Percentiles rank a stretch among this genome's conserved stretches.
These are phyloP conservation scores for Astyanax mexicanus DNA, from an alignment of 2,797 vertebrate genomes.

Conservation along the genomic window DNA sequence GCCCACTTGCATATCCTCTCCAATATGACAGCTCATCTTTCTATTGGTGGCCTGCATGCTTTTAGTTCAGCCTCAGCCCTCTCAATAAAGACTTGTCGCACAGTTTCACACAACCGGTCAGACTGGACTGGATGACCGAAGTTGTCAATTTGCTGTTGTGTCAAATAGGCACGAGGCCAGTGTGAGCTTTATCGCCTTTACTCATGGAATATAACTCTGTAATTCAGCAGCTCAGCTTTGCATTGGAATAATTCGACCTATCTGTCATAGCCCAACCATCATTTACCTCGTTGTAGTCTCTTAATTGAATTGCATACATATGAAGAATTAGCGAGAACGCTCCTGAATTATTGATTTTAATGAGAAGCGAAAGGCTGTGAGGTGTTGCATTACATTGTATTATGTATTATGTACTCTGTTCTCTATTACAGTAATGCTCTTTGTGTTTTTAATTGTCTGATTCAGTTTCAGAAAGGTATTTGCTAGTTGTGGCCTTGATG, in stretches of 20 bases:
- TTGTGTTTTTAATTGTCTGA: not conserved
- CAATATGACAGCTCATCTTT: not conserved
- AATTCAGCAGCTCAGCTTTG: slow-evolving; percentile 3
- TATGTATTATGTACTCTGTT: not conserved
- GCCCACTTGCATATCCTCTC: not conserved
- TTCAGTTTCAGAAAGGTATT: not conserved
- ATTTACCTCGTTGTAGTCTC: slow-evolving; percentile 1
- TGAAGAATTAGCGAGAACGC: slow-evolving; percentile 22
- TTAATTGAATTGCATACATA: slow-evolving; percentile 10
- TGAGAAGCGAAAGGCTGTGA: slow-evolving; percentile 5
- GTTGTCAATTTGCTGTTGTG: not conserved
- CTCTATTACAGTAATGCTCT: not conserved
- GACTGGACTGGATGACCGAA: slow-evolving; percentile 1
- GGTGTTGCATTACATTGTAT: slow-evolving; percentile 31
- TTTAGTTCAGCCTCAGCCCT: not conserved
- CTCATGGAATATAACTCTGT: not conserved
- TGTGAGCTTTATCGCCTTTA: not conserved
- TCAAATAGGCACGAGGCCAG: not conserved
- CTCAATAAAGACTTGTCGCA: not conserved
- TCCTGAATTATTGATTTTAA: slow-evolving; percentile 51
- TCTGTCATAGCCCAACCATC: slow-evolving; percentile 11
- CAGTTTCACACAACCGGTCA: not conserved
- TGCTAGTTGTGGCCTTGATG: not conserved
- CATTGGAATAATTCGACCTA: slow-evolving; percentile 26
- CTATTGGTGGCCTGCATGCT: not conserved